These are phyloP conservation scores for Sparidentex hasta DNA, from an alignment of 2,797 vertebrate genomes.

Conservation along the genomic window DNA sequence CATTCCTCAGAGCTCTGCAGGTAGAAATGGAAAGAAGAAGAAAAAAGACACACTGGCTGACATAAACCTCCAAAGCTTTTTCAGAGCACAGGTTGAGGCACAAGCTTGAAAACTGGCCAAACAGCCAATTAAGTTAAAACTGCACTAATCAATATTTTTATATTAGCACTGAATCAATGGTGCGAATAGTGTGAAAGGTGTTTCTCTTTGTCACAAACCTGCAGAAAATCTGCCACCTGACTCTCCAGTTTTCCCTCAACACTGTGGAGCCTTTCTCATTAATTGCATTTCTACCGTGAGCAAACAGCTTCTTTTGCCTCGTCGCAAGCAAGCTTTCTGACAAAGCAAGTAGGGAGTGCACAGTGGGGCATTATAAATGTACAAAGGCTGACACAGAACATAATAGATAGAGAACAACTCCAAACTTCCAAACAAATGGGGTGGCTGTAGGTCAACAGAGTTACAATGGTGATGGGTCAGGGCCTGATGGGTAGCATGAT, in stretches of 20 bases:
- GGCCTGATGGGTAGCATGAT: too few relatives aligned
- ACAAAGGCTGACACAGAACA: too few relatives aligned
- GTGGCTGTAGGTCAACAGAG: too few relatives aligned
- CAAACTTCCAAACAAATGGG: too few relatives aligned
- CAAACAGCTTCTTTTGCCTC: too few relatives aligned
- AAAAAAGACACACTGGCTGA: background rate
- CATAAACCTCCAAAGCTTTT: conserved; percentile 5
- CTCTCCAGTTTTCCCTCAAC: background rate
- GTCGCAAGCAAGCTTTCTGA: too few relatives aligned
- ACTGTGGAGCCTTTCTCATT: conserved; percentile 5
- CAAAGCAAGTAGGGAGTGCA: too few relatives aligned
- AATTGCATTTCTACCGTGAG: background rate
- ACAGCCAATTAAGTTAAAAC: background rate
- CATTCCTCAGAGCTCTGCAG: conserved; percentile 26
- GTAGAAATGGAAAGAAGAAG: conserved; percentile 3
- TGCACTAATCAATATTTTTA: conserved; percentile 1
- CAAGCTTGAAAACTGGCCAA: conserved; percentile 1
- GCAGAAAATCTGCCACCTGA: background rate
- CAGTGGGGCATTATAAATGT: too few relatives aligned
- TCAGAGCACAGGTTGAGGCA: background rate
- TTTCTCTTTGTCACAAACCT: background rate
- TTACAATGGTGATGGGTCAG: too few relatives aligned
- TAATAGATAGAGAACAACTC: too few relatives aligned
- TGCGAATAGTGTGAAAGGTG: background rate
- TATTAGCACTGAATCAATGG: background rate